Evolutionary conservation across 2,888 invertebrate species (phyloP), one percentile per base, ranked within the genome.

Genomic region (Erebia palarica): DNA sequence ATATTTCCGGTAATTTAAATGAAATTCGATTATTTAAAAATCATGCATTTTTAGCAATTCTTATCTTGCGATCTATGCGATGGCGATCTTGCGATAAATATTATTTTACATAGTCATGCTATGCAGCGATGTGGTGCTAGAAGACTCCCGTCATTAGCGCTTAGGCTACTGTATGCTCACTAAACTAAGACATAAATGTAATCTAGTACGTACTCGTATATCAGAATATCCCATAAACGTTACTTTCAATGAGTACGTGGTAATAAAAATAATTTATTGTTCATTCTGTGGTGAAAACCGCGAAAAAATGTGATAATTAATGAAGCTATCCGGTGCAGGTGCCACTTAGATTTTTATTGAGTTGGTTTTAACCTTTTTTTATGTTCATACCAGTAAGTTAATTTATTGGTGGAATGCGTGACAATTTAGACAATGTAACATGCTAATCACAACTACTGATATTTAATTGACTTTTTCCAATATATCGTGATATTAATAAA

Each of bases 151-250:
- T 10, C 10, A 16, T 9, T 10, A 21, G 14, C 1, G 13, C 18
- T 21, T 36, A 5, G 36, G 36, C 21, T 21, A 58, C 57, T 58
- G 13, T 14, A 27, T 14, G 57, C 1, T 58, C 14, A 58, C 27
- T 27, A 58, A 13, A 27, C 57, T 14, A 5, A 1, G 18, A n/a
- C 13, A 21, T 63, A 9, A 47, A 21, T 21, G 8, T 18, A 14
- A 61, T 1, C 47, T 61, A 11, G 2, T 47, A 13, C 14, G 18
- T 60, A 60, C n/a, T n/a, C n/a, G 7, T 9, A 13, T 57, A 57
- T 47, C 7, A 8, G 14, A 13, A 18, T 21, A 49, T 13, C 13
- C 78, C 74, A 79, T 81, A 79, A 79, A 79, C 65, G 78, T 79
- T 78, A 14, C 44, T 63, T 66, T 65, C 65, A 76, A 73, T 74